phyloP scores from a whole-genome alignment of 2,113 vertebrate genomes.

The Myotis lucifugus region DNA sequence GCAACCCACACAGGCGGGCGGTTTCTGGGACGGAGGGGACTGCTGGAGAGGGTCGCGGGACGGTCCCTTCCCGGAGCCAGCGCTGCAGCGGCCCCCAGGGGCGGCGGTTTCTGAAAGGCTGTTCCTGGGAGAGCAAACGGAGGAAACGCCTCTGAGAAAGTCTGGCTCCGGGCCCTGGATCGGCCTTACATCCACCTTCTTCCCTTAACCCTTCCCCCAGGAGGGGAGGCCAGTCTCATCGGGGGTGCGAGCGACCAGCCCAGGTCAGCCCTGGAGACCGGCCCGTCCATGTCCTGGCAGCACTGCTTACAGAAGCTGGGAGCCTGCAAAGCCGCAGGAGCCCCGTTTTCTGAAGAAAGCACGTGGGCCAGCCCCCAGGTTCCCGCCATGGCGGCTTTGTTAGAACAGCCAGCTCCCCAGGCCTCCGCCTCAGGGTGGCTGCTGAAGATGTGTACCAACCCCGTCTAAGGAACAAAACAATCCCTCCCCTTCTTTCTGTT shows the following conservation, averaged over 20 bases:
- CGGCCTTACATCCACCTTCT: not conserved
- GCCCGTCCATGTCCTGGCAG: not conserved
- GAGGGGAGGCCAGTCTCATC: too few relatives aligned
- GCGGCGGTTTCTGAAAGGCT: not conserved
- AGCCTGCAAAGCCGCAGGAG: not conserved
- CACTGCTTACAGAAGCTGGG: not conserved
- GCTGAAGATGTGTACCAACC: not conserved
- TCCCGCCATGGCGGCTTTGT: not conserved
- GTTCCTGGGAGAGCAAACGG: not conserved
- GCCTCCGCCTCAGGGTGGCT: not conserved
- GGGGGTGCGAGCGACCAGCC: not conserved
- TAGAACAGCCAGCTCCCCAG: not conserved
- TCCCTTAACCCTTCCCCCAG: not conserved
- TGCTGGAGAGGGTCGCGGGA: too few relatives aligned
- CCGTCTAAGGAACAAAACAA: not conserved
- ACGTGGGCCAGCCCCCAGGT: not conserved
- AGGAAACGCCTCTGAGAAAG: not conserved
- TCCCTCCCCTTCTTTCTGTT: too few relatives aligned
- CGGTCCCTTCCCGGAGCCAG: not conserved
- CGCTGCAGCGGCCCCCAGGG: not conserved
- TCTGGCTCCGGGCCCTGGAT: not conserved
- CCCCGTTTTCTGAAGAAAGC: not conserved
- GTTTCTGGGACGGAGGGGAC: not conserved
- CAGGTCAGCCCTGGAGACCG: not conserved
- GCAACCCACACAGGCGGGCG: not conserved